Evolutionary conservation across 2,113 vertebrate genomes (phyloP).

Genomic region (Oreochromis niloticus): DNA sequence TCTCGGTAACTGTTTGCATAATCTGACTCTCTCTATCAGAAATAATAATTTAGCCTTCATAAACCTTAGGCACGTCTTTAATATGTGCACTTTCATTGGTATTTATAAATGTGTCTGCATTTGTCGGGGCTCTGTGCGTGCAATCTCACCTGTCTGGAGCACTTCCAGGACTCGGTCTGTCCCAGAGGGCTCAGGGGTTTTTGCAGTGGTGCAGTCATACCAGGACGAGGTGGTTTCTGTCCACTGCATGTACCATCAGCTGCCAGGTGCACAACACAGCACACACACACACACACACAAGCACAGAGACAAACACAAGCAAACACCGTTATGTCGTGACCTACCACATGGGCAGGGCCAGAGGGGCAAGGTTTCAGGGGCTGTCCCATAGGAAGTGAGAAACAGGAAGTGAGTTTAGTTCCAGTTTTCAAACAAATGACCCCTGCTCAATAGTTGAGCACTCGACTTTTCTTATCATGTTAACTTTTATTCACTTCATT

Average conservation of each 20-base stretch:
- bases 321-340: neutral
- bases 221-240: conserved; percentile 59
- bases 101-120: neutral
- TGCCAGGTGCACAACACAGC: conserved; percentile 57
- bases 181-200: conserved; percentile 61
- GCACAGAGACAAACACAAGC: neutral
- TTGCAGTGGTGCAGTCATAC: conserved; percentile 61
- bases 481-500: neutral
- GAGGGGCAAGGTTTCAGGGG: conserved; percentile 12
- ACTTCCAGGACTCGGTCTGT: conserved; percentile 37
- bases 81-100: neutral
- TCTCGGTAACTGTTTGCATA: neutral
- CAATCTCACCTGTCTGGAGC: conserved; percentile 12
- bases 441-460: neutral
- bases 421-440: neutral
- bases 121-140: neutral
- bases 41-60: neutral
- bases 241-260: conserved; percentile 44
- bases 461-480: neutral
- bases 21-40: neutral
- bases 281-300: neutral
- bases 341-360: neutral
- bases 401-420: conserved; percentile 27
- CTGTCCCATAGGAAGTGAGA: neutral
- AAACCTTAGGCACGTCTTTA: neutral